Evolutionary conservation across 1,140 invertebrate genomes (phyloP).

Genomic region (Drosophila ambigua): DNA sequence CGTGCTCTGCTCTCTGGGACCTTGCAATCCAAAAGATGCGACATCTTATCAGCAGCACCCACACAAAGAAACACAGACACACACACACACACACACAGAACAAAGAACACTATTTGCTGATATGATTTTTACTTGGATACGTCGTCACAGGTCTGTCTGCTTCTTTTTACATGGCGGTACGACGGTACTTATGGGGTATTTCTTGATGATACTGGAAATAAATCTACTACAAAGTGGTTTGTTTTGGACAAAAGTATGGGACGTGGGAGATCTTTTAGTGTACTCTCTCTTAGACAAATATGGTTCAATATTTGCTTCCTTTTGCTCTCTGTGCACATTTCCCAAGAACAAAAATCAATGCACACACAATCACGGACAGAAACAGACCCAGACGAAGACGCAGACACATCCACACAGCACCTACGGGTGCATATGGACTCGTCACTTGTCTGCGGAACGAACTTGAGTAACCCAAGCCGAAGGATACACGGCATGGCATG

Average conservation of each 20-base stretch:
- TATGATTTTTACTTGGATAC: slow-evolving; percentile 49
- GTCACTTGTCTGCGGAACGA: slow-evolving; percentile 33
- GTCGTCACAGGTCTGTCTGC: neutral
- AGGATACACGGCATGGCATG: slow-evolving; percentile 35
- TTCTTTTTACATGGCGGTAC: neutral
- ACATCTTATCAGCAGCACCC: slow-evolving; percentile 47
- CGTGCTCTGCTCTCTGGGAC: slow-evolving; percentile 17
- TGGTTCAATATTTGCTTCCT: too few relatives aligned
- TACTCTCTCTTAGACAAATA: too few relatives aligned
- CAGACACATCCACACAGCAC: slow-evolving; percentile 20
- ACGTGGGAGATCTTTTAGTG: too few relatives aligned
- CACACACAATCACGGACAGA: slow-evolving; percentile 21
- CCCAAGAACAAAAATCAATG: neutral
- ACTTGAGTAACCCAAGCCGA: slow-evolving; percentile 55
- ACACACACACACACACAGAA: slow-evolving; percentile 1
- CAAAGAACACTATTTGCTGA: slow-evolving; percentile 25
- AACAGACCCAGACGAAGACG: too few relatives aligned
- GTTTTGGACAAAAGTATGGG: too few relatives aligned
- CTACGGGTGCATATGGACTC: too few relatives aligned
- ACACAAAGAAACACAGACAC: slow-evolving; percentile 11
- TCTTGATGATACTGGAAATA: too few relatives aligned
- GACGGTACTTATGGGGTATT: too few relatives aligned
- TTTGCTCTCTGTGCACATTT: slow-evolving; percentile 2
- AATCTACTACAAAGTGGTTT: too few relatives aligned
- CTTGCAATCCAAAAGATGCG: slow-evolving; percentile 20